phyloP scores from a whole-genome alignment of 2,888 invertebrate species.

The Xestia sexstrigata region DNA sequence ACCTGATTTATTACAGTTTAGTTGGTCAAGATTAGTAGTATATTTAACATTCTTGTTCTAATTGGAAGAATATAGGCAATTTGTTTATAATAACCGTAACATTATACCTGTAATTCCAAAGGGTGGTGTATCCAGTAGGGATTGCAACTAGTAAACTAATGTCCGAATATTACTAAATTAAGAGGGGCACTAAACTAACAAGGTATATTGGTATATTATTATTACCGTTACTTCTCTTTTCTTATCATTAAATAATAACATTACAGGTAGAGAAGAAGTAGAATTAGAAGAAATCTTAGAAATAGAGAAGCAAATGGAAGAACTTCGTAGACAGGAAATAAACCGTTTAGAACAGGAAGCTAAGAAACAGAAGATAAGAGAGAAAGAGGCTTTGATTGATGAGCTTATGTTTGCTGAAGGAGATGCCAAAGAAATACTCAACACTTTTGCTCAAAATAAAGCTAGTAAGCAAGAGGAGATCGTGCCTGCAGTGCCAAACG shows the following conservation, averaged over 20 bases:
- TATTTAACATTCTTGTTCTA: not conserved
- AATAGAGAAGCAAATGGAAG: constrained; percentile 94
- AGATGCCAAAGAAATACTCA: constrained; percentile 96
- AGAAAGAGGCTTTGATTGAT: constrained; percentile 98
- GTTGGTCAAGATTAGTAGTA: constrained; percentile 5
- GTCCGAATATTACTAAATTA: not conserved
- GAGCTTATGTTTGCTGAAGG: constrained; percentile 98
- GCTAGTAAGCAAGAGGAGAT: constrained; percentile 92
- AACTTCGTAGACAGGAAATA: constrained; percentile 93
- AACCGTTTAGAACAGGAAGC: constrained; percentile 92
- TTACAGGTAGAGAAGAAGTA: constrained; percentile 94
- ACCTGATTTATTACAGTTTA: constrained; percentile 30
- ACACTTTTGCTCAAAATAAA: constrained; percentile 94
- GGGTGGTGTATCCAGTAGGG: not conserved
- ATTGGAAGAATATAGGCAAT: not conserved
- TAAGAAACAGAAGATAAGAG: constrained; percentile 95
- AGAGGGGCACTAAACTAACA: not conserved
- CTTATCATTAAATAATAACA: no score
- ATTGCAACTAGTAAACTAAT: not conserved
- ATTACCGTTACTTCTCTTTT: not conserved
- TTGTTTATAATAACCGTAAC: not conserved
- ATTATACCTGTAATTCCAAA: not conserved
- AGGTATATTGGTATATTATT: no score
- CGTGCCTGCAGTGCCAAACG: constrained; percentile 86
- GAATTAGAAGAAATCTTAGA: constrained; percentile 96